These are phyloP conservation scores for Enteromius trimaculatus DNA, from an alignment of 2,797 vertebrate species.

Conservation along the genomic window DNA sequence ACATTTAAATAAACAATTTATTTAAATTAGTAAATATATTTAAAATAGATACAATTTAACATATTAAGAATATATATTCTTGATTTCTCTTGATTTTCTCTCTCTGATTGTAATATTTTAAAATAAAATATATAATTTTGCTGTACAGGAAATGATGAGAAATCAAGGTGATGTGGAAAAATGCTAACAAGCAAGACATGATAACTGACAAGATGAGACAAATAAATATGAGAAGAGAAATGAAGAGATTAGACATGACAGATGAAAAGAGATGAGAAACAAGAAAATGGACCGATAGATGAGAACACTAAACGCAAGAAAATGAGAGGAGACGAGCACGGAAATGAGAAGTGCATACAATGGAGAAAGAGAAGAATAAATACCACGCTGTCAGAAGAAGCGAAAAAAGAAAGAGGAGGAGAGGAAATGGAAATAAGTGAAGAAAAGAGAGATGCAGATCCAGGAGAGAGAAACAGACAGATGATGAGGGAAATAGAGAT, in stretches of 20 bases:
- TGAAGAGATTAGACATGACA: background rate
- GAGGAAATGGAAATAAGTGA: background rate
- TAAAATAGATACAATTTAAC: background rate
- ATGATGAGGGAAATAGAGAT: conserved; percentile 23
- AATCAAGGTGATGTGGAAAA: background rate
- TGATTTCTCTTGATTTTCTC: background rate
- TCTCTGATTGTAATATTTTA: background rate
- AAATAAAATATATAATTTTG: background rate
- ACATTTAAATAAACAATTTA: background rate
- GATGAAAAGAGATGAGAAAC: background rate
- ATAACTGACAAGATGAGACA: background rate
- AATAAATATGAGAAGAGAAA: background rate
- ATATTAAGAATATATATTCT: too few species aligned
- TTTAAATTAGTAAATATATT: background rate
- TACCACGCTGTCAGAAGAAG: background rate
- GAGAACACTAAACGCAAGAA: background rate
- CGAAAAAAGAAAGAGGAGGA: background rate
- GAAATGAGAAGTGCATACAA: background rate
- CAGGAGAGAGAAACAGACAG: background rate
- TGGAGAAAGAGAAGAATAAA: background rate
- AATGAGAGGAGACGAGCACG: background rate
- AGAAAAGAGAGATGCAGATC: conserved; percentile 6
- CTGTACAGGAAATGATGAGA: background rate
- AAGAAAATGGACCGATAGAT: background rate
- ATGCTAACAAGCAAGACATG: background rate